Evolutionary conservation across 2,888 invertebrate genomes (phyloP), one percentile per base, ranked within the genome.

Genomic region (Salpingus planirostris): DNA sequence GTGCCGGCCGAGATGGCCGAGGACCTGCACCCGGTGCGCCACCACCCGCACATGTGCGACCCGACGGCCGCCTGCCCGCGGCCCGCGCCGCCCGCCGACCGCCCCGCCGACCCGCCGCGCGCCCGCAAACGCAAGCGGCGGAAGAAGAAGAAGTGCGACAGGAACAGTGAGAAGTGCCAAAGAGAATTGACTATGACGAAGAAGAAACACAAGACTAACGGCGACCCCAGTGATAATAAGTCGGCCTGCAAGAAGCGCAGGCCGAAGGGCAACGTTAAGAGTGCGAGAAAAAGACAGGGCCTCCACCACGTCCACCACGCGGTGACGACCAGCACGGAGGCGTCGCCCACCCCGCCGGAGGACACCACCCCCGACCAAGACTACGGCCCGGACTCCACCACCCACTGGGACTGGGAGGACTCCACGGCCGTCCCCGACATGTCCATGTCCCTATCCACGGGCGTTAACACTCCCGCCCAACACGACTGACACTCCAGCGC

Each of bases 1-100:
- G 77, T 75, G 36, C 57, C 68, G 26, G 59, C 66, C 35, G 64
- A 76, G 51, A 64, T 67, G 50, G 62, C 65, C 40, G 66, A 67
- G 52, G 67, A 72, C 54, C 61, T 71, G 34, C 68, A 67, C 39
- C 62, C 65, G 6, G 49, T 68, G 47, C 57, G 65, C 15, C 66
- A 65, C 38, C 64, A 64, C 32, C 57, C 52, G 13, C 62, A 62
- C 40, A 42, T 51, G 21, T 60, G 60, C 40, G 43, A 52, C 11
- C 42, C 51, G 23, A 33, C 38, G 10, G 31, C 45, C 21, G 47
- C 62, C 29, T 55, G 57, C 14, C 36, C 36, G 15, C 24, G 27
- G 24, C 42, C 44, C 29, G 55, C 27, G 27, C 41, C 42, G 48
- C 33, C 52, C 39, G 11, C 54, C 50, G 44, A 47, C 36, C 42